These are phyloP conservation scores for Dermochelys coriacea DNA, from an alignment of 2,797 vertebrate species.

Conservation along the genomic window DNA sequence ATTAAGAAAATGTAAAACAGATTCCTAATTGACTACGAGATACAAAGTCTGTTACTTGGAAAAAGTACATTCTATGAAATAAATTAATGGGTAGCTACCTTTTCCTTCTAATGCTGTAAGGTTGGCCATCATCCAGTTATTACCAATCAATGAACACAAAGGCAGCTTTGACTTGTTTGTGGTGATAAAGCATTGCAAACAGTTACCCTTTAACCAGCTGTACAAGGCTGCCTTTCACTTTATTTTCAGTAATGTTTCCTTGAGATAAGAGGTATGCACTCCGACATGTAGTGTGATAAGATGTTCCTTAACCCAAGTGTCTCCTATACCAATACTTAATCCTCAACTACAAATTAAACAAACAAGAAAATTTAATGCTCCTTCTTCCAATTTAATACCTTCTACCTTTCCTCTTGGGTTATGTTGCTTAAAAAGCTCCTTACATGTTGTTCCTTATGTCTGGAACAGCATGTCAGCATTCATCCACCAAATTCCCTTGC, in stretches of 20 bases:
- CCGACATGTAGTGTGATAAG: slow-evolving; percentile 9
- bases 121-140: slow-evolving; percentile 26
- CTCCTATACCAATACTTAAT: not conserved
- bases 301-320: slow-evolving; percentile 28
- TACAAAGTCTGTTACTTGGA: not conserved
- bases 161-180: slow-evolving; percentile 46
- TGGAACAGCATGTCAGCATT: not conserved
- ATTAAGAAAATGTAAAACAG: slow-evolving; percentile 47
- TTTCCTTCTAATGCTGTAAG: not conserved
- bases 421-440: not conserved
- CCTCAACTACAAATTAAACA: slow-evolving; percentile 2
- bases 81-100: not conserved
- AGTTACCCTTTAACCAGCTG: slow-evolving; percentile 23
- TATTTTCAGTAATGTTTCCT: slow-evolving; percentile 61
- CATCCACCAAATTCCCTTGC: not conserved
- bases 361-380: not conserved
- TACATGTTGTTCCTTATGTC: not conserved
- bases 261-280: slow-evolving; percentile 53
- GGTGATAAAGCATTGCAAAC: slow-evolving; percentile 43
- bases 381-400: not conserved
- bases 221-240: slow-evolving; percentile 39
- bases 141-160: slow-evolving; percentile 44
- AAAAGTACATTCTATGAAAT: not conserved
- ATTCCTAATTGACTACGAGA: slow-evolving; percentile 1
- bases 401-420: not conserved